Percentiles rank a stretch among this genome's conserved stretches.
Evolutionary conservation across 2,797 vertebrate species (phyloP).

Genomic region (Thamnophis elegans): DNA sequence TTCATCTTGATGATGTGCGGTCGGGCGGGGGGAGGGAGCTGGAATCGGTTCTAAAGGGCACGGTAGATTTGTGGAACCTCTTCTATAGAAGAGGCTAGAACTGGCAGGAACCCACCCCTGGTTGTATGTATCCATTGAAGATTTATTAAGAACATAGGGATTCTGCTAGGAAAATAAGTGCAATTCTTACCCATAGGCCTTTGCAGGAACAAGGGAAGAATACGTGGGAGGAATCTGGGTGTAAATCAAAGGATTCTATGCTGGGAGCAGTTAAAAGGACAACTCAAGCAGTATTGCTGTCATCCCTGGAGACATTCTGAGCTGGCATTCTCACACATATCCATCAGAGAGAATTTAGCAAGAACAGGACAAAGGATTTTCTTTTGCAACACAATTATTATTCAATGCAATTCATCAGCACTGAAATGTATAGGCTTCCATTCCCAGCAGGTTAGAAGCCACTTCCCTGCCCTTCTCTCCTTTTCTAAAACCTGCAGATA

Average conservation of each 20-base stretch:
- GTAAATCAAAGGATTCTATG: not conserved
- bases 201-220: not conserved
- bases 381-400: not conserved
- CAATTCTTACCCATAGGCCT: not conserved
- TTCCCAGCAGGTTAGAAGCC: conserved; percentile 1
- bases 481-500: not conserved
- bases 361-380: not conserved
- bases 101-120: too few relatives aligned
- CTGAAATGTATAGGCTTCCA: not conserved
- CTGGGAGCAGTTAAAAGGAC: conserved; percentile 3
- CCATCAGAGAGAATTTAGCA: not conserved
- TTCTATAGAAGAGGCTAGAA: too few relatives aligned
- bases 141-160: not conserved
- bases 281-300: not conserved
- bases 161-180: not conserved
- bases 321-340: conserved; percentile 3
- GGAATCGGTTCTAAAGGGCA: too few relatives aligned
- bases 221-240: not conserved
- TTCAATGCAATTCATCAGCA: not conserved
- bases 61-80: too few relatives aligned
- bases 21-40: too few relatives aligned
- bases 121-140: not conserved
- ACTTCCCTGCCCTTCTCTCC: not conserved
- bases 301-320: not conserved
- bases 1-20: too few relatives aligned